These are phyloP conservation scores for Ephialtes manifestator DNA, from an alignment of 2,888 invertebrate genomes.

Conservation along the genomic window DNA sequence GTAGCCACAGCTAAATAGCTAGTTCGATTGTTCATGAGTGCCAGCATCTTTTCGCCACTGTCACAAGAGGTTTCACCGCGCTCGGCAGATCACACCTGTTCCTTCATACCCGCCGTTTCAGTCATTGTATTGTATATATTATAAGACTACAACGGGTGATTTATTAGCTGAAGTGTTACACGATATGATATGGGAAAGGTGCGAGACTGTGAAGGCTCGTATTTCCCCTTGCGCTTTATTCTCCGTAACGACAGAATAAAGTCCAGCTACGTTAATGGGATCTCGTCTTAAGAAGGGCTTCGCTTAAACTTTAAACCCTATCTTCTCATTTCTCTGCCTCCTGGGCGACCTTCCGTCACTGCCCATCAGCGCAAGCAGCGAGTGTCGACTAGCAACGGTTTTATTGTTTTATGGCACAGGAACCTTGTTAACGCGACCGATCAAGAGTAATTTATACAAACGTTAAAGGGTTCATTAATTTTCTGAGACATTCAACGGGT, in stretches of 20 bases:
- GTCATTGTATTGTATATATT: neutral
- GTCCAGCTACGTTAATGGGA: constrained; percentile 78
- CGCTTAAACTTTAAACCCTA: constrained; percentile 80
- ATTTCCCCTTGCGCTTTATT: neutral
- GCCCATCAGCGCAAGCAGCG: neutral
- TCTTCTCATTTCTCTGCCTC: constrained; percentile 60
- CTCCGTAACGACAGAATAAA: constrained; percentile 31
- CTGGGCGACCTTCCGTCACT: neutral
- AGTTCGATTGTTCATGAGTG: constrained; percentile 41
- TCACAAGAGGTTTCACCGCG: neutral
- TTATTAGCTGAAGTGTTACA: constrained; percentile 51
- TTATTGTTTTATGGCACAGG: neutral
- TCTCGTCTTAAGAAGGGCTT: constrained; percentile 83
- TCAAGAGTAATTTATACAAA: too few relatives aligned
- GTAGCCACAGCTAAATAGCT: constrained; percentile 16
- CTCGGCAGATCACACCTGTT: constrained; percentile 55
- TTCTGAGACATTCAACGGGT: too few relatives aligned
- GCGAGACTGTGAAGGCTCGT: neutral
- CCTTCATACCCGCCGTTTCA: neutral
- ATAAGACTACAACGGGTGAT: constrained; percentile 37
- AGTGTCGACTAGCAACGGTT: neutral
- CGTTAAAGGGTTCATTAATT: too few relatives aligned
- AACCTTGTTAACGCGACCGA: neutral
- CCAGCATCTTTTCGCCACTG: neutral
- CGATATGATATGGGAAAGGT: constrained; percentile 26